phyloP scores from a whole-genome alignment of 2,888 invertebrate genomes.

The Parapristionchus giblindavisi region DNA sequence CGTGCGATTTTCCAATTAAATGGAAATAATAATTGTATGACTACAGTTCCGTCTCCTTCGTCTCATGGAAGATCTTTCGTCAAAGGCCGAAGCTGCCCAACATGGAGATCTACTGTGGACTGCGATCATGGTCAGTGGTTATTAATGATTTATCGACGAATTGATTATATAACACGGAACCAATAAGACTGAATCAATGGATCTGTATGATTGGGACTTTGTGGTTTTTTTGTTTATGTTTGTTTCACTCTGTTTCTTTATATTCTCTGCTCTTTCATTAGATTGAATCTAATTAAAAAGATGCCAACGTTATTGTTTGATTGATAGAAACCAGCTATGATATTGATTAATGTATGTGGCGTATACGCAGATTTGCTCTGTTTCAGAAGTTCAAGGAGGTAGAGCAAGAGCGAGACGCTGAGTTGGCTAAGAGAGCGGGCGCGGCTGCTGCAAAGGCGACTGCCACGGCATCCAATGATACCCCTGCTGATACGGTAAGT shows the following conservation, averaged over 20 bases:
- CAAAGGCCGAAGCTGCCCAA: constrained; percentile 46
- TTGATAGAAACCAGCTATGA: too few species aligned
- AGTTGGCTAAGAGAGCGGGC: constrained; percentile 6
- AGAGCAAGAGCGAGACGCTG: constrained; percentile 13
- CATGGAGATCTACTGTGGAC: constrained; percentile 53
- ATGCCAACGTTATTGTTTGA: too few species aligned
- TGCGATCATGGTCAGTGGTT: constrained; percentile 45
- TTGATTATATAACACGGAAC: neutral
- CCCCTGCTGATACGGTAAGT: too few species aligned
- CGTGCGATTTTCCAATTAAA: neutral
- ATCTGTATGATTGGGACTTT: too few species aligned
- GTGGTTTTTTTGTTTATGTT: too few species aligned
- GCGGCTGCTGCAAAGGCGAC: constrained; percentile 40
- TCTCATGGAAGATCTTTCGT: constrained; percentile 7
- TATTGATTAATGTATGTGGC: neutral
- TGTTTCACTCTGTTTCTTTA: too few species aligned
- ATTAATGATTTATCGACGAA: neutral
- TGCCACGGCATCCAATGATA: too few species aligned
- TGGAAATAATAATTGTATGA: constrained; percentile 22
- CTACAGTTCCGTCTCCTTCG: neutral
- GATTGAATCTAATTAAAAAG: too few species aligned
- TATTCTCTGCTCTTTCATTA: too few species aligned
- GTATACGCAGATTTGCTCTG: neutral
- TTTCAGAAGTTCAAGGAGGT: constrained; percentile 51
- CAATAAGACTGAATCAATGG: too few species aligned